phyloP scores from a whole-genome alignment of 2,888 invertebrate species.

The Proisotoma minuta region DNA sequence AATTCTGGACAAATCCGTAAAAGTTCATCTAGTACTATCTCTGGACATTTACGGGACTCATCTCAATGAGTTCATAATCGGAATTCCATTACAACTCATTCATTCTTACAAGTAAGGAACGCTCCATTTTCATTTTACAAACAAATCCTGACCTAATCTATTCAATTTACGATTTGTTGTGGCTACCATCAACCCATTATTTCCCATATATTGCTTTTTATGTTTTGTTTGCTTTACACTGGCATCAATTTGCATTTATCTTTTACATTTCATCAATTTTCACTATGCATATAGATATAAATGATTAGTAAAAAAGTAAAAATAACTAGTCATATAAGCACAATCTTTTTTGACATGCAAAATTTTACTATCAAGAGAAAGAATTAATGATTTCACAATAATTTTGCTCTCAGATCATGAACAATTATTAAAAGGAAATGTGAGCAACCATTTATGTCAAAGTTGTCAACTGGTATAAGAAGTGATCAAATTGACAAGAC shows the following conservation, averaged over 20 bases:
- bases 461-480: slow-evolving; percentile 3
- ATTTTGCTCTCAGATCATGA: neutral
- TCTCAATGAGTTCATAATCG: neutral
- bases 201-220: neutral
- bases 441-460: slow-evolving; percentile 30
- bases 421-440: slow-evolving; percentile 27
- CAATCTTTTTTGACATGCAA: no score
- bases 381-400: no score
- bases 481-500: slow-evolving; percentile 8
- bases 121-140: neutral
- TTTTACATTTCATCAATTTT: no score
- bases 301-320: no score
- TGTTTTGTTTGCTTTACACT: neutral
- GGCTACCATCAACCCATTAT: slow-evolving; percentile 4
- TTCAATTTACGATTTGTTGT: neutral
- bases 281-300: no score
- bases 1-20: slow-evolving; percentile 35
- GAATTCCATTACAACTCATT: neutral
- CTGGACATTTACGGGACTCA: neutral
- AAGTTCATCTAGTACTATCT: slow-evolving; percentile 15
- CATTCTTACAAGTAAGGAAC: slow-evolving; percentile 5
- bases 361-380: no score
- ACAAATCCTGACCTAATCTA: slow-evolving; percentile 7
- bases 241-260: no score
- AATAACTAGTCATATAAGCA: no score